These are phyloP conservation scores for Acinonyx jubatus DNA, from an alignment of 2,113 vertebrate species.

Conservation along the genomic window DNA sequence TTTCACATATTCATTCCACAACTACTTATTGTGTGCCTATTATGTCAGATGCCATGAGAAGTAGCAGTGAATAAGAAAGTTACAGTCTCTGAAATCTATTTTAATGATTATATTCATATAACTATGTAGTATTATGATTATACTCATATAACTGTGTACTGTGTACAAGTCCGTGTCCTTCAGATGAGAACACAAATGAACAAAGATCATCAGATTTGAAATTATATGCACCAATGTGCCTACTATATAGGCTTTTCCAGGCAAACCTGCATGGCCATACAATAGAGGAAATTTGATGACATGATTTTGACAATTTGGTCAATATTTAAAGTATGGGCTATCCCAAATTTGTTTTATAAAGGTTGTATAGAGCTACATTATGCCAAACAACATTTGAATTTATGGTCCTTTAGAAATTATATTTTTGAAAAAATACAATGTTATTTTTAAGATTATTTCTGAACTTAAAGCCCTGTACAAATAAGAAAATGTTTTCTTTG, in stretches of 20 bases:
- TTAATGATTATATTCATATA: slow-evolving; percentile 33
- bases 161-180: neutral
- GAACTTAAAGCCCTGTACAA: neutral
- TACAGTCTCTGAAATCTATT: neutral
- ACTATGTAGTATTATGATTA: neutral
- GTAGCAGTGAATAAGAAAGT: neutral
- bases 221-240: neutral
- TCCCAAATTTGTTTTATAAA: neutral
- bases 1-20: neutral
- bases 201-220: neutral
- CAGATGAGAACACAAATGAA: neutral
- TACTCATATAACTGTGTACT: neutral
- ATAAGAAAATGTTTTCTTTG: neutral
- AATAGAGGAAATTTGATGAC: neutral
- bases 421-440: neutral
- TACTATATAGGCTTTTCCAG: neutral
- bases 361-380: neutral
- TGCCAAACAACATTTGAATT: neutral
- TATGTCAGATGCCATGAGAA: neutral
- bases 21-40: neutral
- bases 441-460: slow-evolving; percentile 32
- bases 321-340: neutral
- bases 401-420: neutral
- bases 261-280: neutral
- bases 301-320: neutral